These are phyloP conservation scores for Drosophila barbarae DNA, from an alignment of 2,888 invertebrate genomes.

Conservation along the genomic window DNA sequence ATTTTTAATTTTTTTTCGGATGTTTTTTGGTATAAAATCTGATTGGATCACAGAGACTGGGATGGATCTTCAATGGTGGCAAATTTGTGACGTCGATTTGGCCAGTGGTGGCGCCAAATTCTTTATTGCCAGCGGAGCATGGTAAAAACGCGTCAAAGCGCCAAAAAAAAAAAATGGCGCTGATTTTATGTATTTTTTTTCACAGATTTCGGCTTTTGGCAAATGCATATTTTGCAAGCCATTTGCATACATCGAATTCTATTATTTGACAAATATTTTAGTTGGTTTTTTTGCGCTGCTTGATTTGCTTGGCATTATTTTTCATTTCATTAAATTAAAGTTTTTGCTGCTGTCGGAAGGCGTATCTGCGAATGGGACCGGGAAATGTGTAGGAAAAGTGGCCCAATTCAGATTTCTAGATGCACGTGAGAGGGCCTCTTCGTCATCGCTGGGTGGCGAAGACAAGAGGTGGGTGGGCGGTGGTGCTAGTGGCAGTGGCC, in stretches of 20 bases:
- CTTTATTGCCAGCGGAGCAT: constrained; percentile 53
- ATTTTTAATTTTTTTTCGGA: background rate
- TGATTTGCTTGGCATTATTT: constrained; percentile 44
- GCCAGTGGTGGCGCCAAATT: constrained; percentile 66
- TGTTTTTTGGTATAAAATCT: constrained; percentile 2
- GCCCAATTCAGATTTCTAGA: constrained; percentile 1
- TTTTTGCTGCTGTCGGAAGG: constrained; percentile 34
- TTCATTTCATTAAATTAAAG: constrained; percentile 49
- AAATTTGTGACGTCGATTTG: constrained; percentile 56
- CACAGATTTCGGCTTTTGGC: constrained; percentile 7
- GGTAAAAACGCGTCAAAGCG: constrained; percentile 60
- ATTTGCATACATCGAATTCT: constrained; percentile 53
- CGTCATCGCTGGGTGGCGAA: constrained; percentile 8
- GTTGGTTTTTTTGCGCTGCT: constrained; percentile 21
- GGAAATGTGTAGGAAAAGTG: constrained; percentile 3
- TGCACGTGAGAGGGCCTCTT: constrained; percentile 11
- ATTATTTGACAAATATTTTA: constrained; percentile 33
- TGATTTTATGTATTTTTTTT: constrained; percentile 7
- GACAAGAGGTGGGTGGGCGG: background rate
- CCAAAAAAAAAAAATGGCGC: constrained; percentile 42
- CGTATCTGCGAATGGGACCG: constrained; percentile 14
- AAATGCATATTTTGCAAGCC: constrained; percentile 44
- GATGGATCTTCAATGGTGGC: constrained; percentile 32
- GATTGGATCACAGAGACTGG: background rate
- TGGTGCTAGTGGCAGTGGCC: constrained; percentile 28